phyloP scores from a whole-genome alignment of 1,140 invertebrate genomes.

The Atta texana region DNA sequence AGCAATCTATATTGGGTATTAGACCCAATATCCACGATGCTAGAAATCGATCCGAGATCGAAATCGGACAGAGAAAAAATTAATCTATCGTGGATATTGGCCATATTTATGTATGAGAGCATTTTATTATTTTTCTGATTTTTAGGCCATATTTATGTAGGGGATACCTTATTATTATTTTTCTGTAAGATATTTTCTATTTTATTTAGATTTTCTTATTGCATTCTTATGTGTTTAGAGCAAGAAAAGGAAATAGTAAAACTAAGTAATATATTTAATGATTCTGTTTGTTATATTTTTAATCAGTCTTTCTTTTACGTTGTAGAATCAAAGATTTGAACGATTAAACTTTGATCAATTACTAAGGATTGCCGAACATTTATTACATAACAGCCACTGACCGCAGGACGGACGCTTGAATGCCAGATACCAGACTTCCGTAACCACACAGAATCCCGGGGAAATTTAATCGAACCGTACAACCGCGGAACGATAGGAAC shows the following conservation, averaged over 20 bases:
- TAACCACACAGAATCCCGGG: constrained; percentile 51
- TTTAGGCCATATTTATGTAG: too few relatives aligned
- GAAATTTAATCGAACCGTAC: constrained; percentile 63
- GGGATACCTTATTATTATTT: background rate
- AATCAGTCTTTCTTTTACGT: background rate
- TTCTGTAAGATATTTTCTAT: background rate
- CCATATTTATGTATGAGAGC: too few relatives aligned
- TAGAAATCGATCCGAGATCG: too few relatives aligned
- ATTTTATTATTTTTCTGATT: too few relatives aligned
- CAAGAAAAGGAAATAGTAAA: background rate
- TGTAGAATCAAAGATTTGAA: constrained; percentile 28
- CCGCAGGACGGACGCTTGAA: constrained; percentile 59
- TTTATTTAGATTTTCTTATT: background rate
- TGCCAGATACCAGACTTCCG: constrained; percentile 62
- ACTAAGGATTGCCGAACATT: constrained; percentile 59
- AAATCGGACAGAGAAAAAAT: too few relatives aligned
- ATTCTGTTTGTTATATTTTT: background rate
- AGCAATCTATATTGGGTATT: too few relatives aligned
- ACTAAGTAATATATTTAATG: background rate
- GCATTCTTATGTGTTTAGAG: background rate
- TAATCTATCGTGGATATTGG: too few relatives aligned
- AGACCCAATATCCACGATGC: too few relatives aligned
- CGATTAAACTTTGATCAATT: constrained; percentile 58
- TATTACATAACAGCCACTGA: constrained; percentile 62
- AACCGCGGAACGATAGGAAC: constrained; percentile 57